Percentiles rank a stretch among this genome's conserved stretches.
Evolutionary conservation across 2,888 invertebrate species (phyloP).

Genomic region (Standfussiana lucernea): DNA sequence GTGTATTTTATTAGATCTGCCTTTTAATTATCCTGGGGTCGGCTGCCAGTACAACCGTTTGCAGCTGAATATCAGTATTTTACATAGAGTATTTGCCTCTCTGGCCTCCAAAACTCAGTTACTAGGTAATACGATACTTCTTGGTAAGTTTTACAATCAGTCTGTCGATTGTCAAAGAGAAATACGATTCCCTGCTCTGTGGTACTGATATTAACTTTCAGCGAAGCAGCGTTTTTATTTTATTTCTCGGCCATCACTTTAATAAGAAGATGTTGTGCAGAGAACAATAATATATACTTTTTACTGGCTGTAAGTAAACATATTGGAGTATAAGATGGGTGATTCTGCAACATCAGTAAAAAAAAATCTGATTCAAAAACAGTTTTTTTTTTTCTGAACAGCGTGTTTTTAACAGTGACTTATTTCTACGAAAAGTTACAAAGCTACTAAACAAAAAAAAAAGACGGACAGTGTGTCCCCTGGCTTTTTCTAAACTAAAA

Average conservation of each 20-base stretch:
- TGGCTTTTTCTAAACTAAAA: background rate
- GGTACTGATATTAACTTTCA: constrained; percentile 30
- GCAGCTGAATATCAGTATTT: background rate
- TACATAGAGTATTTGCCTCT: background rate
- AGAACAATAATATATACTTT: constrained; percentile 35
- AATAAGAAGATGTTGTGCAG: constrained; percentile 39
- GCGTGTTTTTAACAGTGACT: background rate
- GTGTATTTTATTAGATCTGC: background rate
- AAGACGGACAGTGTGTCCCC: background rate
- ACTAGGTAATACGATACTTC: background rate
- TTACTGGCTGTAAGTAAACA: constrained; percentile 21
- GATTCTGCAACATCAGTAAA: constrained; percentile 20
- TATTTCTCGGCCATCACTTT: constrained; percentile 31
- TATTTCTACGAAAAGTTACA: background rate
- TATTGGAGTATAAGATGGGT: constrained; percentile 15
- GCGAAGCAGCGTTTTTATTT: constrained; percentile 37
- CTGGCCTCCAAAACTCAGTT: background rate
- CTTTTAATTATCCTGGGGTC: background rate
- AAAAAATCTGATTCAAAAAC: background rate
- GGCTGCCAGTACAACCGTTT: background rate
- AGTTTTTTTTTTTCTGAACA: background rate
- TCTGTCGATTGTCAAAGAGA: background rate
- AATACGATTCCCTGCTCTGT: background rate
- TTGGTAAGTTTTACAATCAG: background rate
- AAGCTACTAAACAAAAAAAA: background rate